Conservation (phyloP, 2,888 invertebrate genomes). For the Hesperia comma region DNA sequence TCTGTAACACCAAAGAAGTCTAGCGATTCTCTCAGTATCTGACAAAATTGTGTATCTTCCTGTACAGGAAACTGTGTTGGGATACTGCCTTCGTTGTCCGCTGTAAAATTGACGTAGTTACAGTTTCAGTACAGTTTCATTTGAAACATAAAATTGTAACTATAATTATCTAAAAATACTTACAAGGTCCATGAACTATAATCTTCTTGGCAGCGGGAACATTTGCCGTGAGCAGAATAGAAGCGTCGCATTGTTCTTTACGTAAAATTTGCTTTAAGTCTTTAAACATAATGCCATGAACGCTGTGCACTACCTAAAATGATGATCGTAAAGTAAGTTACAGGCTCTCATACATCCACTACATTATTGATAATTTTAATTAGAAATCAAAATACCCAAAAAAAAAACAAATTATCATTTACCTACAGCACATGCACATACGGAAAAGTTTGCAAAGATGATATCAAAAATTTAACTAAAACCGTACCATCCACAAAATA, state of each 20-base stretch:
- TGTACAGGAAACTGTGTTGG: slow-evolving; percentile 99
- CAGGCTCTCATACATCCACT: neutral
- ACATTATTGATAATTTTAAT: neutral
- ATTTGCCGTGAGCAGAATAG: slow-evolving; percentile 98
- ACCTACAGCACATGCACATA: neutral
- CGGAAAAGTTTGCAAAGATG: too few species aligned
- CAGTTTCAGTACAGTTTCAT: too few species aligned
- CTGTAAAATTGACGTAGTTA: slow-evolving; percentile 59
- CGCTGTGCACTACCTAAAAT: slow-evolving; percentile 95
- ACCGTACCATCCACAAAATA: slow-evolving; percentile 95
- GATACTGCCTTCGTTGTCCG: slow-evolving; percentile 95
- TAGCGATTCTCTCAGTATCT: slow-evolving; percentile 96
- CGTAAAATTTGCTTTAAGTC: slow-evolving; percentile 99
- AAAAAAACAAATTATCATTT: neutral
- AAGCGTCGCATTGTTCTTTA: slow-evolving; percentile 99
- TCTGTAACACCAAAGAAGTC: slow-evolving; percentile 99
- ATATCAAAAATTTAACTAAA: too few species aligned
- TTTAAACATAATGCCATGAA: slow-evolving; percentile 99
- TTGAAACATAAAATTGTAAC: too few species aligned
- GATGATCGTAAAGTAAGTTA: slow-evolving; percentile 39
- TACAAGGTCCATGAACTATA: slow-evolving; percentile 94
- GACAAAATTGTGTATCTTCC: slow-evolving; percentile 97
- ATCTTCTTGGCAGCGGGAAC: slow-evolving; percentile 99
- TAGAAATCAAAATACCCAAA: neutral
- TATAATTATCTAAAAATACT: slow-evolving; percentile 41